Evolutionary conservation across 2,797 vertebrate species (phyloP).

Genomic region (Clarias fuscus): DNA sequence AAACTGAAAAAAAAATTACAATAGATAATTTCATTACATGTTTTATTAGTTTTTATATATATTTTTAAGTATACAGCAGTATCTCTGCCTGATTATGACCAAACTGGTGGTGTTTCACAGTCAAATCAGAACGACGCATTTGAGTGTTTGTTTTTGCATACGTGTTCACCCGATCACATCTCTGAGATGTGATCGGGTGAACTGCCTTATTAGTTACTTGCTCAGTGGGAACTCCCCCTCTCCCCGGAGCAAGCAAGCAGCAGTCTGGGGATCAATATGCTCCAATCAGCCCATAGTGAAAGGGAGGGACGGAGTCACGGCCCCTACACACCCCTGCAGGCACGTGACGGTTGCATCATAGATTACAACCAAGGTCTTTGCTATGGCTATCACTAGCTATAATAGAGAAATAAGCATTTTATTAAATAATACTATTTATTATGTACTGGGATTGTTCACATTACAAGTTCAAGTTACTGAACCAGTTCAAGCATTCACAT

Average conservation of each 20-base stretch:
- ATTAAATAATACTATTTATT: neutral
- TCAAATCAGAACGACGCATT: too few species aligned
- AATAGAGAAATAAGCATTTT: neutral
- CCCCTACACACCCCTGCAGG: neutral
- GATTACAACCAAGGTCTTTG: neutral
- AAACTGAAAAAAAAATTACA: neutral
- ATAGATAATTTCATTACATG: too few species aligned
- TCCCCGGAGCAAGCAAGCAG: conserved; percentile 26
- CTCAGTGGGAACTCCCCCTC: conserved; percentile 8
- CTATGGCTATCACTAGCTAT: neutral
- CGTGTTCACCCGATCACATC: neutral
- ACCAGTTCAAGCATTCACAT: neutral
- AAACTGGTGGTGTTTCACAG: neutral
- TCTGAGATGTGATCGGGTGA: neutral
- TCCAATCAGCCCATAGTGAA: conserved; percentile 27
- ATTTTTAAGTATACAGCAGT: neutral
- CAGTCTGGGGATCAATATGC: conserved; percentile 35
- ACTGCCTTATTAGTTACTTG: conserved; percentile 30
- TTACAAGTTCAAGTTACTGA: neutral
- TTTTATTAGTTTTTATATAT: too few species aligned
- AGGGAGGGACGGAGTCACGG: conserved; percentile 5
- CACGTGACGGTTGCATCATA: neutral
- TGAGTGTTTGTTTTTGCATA: neutral
- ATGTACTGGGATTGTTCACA: neutral
- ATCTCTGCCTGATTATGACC: conserved; percentile 5